A percentile compares a stretch with the other conserved stretches of the same genome.
Evolutionary conservation across 2,888 invertebrate genomes (phyloP).

Genomic region (Auanema sp.): DNA sequence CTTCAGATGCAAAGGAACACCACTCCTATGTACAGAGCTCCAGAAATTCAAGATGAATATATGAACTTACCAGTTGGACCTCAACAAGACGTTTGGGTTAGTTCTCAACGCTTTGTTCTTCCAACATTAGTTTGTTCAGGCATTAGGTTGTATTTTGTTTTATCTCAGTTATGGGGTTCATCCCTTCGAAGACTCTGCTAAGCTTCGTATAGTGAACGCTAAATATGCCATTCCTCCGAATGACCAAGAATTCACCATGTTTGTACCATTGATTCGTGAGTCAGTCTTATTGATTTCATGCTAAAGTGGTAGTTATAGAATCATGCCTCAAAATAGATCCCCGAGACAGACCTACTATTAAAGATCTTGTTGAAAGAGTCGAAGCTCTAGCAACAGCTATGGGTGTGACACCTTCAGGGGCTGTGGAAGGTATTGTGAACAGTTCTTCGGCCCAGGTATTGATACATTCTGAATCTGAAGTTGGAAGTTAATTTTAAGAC

Average conservation of each 20-base stretch:
- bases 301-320: conserved; percentile 63
- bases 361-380: conserved; percentile 80
- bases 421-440: conserved; percentile 11
- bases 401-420: conserved; percentile 66
- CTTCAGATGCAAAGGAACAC: conserved; percentile 70
- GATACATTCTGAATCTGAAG: background rate
- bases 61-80: conserved; percentile 89
- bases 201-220: conserved; percentile 91
- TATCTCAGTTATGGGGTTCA: conserved; percentile 88
- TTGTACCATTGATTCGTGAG: conserved; percentile 85
- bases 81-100: conserved; percentile 85
- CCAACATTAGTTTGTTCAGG: conserved; percentile 67
- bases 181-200: conserved; percentile 92
- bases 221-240: conserved; percentile 81
- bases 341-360: conserved; percentile 77
- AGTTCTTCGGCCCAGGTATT: background rate
- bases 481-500: background rate
- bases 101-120: conserved; percentile 15
- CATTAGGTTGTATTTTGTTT: conserved; percentile 91
- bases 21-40: conserved; percentile 85
- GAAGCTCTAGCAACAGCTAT: conserved; percentile 86
- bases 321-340: conserved; percentile 75
- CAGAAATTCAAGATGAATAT: conserved; percentile 98
- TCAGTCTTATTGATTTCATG: background rate
- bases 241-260: conserved; percentile 80